Evolutionary conservation across 2,797 vertebrate genomes (phyloP), one percentile per base, ranked within the genome.

Genomic region (Chelon labrosus): DNA sequence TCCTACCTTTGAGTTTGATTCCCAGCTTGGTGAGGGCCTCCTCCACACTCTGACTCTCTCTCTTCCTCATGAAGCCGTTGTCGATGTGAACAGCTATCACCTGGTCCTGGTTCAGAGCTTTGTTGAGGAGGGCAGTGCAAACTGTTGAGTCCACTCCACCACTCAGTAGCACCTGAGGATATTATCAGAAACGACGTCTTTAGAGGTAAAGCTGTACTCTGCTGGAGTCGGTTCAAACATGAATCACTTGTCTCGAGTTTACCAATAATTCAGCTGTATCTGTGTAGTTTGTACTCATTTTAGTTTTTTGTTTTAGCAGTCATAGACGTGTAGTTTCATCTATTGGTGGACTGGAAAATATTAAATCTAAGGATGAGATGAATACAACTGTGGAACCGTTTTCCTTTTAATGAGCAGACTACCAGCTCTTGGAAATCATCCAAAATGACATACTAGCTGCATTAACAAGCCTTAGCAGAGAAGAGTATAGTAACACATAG

Each of bases 51-150:
- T 96, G 97, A 82, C 98, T 99, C 89, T 99, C 98, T 56, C 95
- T 93, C 90, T 99, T 99, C 85, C 98, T 95, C 98, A 99, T 99
- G 85, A 99, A 99, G 53, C 98, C 98, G 4, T 99, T 99, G 92
- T 99, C 98, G 57, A 99, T 99, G 89, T 99, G 98, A 62, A 99
- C 97, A 0, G 98, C 97, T 52, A 99, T 99, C 73, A 99, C 95
- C 75, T 99, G 98, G 7, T 99, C 98, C 89, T 94, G 94, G 87
- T 94, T 96, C 66, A 99, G 91, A 50, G 98, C 97, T 78, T 97
- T 96, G 93, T 99, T 99, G 84, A 99, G 92, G 54, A 99, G 95
- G 35, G 98, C 98, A 19, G 98, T 99, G 88, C 98, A 99, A 80
- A 99, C 98, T 0, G 98, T 99, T 1, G 98, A 99, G 90, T 99